Base-by-base conservation (phyloP, 2,888 invertebrate genomes). In the Drosophila yooni region DNA sequence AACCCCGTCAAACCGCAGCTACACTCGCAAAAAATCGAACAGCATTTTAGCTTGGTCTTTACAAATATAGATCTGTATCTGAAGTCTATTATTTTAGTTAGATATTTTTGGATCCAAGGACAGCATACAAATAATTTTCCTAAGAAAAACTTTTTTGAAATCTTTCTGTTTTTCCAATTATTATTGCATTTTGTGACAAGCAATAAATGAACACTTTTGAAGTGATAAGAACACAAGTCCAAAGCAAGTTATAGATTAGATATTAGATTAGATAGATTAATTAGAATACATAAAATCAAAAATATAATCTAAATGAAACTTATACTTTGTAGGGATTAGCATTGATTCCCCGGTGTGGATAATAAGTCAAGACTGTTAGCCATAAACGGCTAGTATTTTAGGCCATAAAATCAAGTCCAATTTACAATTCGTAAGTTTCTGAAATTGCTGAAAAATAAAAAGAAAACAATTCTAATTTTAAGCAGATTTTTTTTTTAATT, bases 201-300 rank as follows among this genome's bases (percentile, higher is more conserved):
- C 34, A 34, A 34, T 15, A 34, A 5, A 34, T 13, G 0, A 0
- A 10, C 10, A 13, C 15, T 36, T 36, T 38, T 18, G 8, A 8
- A n/a, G 18, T n/a, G 38, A 4, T 38, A 18, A 18, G 18, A 18
- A 36, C 0, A 15, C 15, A 7, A 36, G 15, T 36, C 33, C 3
- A 3, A 11, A 13, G 13, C 34, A 13, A 34, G 5, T 0, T 34
- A 34, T 2, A 34, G 0, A 34, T n/a, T n/a, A n/a, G n/a, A n/a
- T n/a, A n/a, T n/a, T n/a, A n/a, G n/a, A n/a, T n/a, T n/a, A n/a
- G n/a, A n/a, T n/a, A n/a, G n/a, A n/a, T n/a, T n/a, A 18, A n/a
- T 40, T 40, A 4, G 3, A 38, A 38, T 4, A 10, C n/a, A 38
- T n/a, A 38, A n/a, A 2, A n/a, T n/a, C 8, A 0, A 18, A 40